A percentile compares a stretch with the other conserved stretches of the same genome.
Conservation (phyloP, 2,113 vertebrate genomes). For the Chionomys nivalis region DNA sequence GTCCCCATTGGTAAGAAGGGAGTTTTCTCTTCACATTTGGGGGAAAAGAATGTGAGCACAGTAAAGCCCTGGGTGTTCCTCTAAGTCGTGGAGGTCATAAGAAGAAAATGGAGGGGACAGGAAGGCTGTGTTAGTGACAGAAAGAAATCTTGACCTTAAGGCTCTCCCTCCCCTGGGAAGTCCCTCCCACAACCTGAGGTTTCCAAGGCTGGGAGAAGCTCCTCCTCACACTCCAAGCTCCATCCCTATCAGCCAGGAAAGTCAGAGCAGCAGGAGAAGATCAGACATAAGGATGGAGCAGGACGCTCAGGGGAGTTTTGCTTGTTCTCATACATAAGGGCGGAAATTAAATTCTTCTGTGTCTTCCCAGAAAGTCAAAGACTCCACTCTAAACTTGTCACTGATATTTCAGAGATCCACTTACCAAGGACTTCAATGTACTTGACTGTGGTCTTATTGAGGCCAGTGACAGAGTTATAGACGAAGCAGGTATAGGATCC, state of each 20-base stretch:
- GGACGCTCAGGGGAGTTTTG: not conserved
- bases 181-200: fast-evolving
- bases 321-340: not conserved
- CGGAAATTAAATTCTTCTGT: not conserved
- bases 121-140: not conserved
- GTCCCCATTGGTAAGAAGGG: no score
- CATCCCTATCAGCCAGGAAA: not conserved
- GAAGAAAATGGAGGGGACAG: not conserved
- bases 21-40: not conserved
- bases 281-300: not conserved
- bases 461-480: slow-evolving; percentile 24
- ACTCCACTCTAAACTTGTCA: no score
- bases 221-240: not conserved
- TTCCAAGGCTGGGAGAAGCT: not conserved
- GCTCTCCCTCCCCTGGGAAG: not conserved
- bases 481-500: slow-evolving; percentile 49
- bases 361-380: not conserved
- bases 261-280: not conserved
- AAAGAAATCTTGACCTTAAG: not conserved
- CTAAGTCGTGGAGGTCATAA: not conserved
- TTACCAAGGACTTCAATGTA: slow-evolving; percentile 36
- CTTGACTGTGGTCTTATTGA: not conserved
- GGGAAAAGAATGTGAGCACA: not conserved
- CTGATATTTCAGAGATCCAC: not conserved
- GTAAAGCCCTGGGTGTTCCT: not conserved